phyloP scores from a whole-genome alignment of 2,888 invertebrate species.

The Catocala nupta region DNA sequence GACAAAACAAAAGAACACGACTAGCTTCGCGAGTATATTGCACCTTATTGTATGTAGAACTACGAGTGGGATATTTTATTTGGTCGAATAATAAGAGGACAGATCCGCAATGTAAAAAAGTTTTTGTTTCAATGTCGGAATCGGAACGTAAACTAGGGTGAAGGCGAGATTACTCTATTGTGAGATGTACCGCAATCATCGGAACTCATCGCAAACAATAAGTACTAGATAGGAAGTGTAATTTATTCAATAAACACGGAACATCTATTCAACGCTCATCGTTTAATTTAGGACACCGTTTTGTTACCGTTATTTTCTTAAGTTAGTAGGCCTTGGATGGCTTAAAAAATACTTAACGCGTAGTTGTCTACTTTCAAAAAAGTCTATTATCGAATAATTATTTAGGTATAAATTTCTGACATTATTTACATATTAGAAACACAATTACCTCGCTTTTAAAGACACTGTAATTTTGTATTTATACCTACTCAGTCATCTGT shows the following conservation, averaged over 20 bases:
- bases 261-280: constrained; percentile 20
- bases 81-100: constrained; percentile 50
- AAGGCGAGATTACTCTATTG: constrained; percentile 58
- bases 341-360: not conserved
- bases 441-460: too few relatives aligned
- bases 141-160: constrained; percentile 54
- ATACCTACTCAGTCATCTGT: too few relatives aligned
- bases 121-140: constrained; percentile 63
- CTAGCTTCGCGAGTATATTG: constrained; percentile 61
- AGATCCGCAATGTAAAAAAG: constrained; percentile 47
- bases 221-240: constrained; percentile 39
- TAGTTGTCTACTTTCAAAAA: constrained; percentile 4
- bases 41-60: constrained; percentile 50
- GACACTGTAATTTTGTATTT: too few relatives aligned
- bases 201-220: constrained; percentile 32
- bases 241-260: constrained; percentile 35
- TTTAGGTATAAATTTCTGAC: too few relatives aligned
- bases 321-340: constrained; percentile 5
- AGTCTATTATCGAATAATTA: too few relatives aligned
- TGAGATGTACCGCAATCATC: constrained; percentile 22
- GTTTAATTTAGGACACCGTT: constrained; percentile 13
- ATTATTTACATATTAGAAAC: too few relatives aligned
- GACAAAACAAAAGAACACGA: constrained; percentile 73
- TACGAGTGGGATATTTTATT: constrained; percentile 50
- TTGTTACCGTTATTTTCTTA: not conserved